Base-by-base conservation (phyloP, 2,888 invertebrate species). In the Dione juno region DNA sequence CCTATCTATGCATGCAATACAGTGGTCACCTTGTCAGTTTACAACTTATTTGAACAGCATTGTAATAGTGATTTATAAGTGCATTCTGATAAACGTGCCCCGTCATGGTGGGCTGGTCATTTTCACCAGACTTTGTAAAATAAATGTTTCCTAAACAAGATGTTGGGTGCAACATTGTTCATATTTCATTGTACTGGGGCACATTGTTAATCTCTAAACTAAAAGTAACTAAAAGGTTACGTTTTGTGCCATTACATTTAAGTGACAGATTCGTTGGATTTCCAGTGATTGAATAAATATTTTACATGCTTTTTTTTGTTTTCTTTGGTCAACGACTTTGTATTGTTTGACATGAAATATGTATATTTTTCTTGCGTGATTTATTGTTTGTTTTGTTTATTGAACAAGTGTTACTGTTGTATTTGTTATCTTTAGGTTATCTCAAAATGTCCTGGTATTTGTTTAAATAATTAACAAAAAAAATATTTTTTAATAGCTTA, bases 141-240 rank as follows among this genome's bases (percentile, higher is more conserved):
- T 78, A 84, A 79, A 72, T 90, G 87, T 90, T 89, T 88, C 79
- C 79, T 86, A 88, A 91, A 91, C 88, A 90, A 90, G 88, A 88
- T 82, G 82, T 88, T 84, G 86, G 88, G 82, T 79, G 84, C 79
- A 77, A 78, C 78, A 84, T 86, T 87, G 84, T 85, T 72, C 75
- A 45, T 41, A 37, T n/a, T 77, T 74, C 74, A 82, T 83, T 84
- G 82, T 80, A 70, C 74, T 73, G 66, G 66, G 66, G 66, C 40
- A 14, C 16, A 69, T 69, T 69, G 67, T 66, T 52, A 37, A 28
- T 1, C 19, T 50, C 7, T 6, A 11, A 65, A 66, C 67, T 66
- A 72, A 67, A 65, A 58, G 11, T 11, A 65, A 66, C 67, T 66
- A 72, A 67, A 65, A 58, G 58, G 21, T 58, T 67, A 65, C 64